These are phyloP conservation scores for Aurelia sp. DNA, from an alignment of 30 jellyfish, hydroid and myxozoan species.

Conservation along the genomic window DNA sequence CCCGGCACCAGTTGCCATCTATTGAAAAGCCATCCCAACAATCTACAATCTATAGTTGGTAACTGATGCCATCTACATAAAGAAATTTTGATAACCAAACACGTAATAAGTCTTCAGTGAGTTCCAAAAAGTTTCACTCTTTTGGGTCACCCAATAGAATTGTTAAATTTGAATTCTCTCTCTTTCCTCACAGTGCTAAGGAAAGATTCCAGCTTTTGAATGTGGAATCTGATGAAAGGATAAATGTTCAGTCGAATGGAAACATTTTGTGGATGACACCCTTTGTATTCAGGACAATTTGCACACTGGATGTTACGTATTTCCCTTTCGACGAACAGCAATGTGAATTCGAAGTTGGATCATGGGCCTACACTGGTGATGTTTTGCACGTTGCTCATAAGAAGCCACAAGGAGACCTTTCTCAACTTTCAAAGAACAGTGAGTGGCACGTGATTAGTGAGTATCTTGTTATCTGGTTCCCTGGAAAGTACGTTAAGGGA, in stretches of 20 bases:
- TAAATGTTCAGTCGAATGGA: conserved; percentile 19
- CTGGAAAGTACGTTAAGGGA: too few relatives aligned
- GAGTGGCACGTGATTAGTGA: conserved; percentile 55
- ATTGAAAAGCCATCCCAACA: too few relatives aligned
- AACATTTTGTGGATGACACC: conserved; percentile 44
- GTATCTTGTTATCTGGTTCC: not conserved
- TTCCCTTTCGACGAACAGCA: conserved; percentile 54
- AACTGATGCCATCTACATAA: too few relatives aligned
- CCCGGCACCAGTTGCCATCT: too few relatives aligned
- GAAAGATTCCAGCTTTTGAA: conserved; percentile 45
- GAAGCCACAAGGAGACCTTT: conserved; percentile 13
- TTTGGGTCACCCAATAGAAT: too few relatives aligned
- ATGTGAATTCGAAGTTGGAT: conserved; percentile 55
- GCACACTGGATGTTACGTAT: conserved; percentile 36
- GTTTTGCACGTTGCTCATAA: conserved; percentile 19
- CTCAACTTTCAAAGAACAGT: conserved; percentile 20
- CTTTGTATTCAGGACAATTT: conserved; percentile 33
- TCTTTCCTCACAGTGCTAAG: conserved; percentile 34
- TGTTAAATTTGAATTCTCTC: not conserved
- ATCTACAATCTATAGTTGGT: too few relatives aligned
- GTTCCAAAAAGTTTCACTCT: too few relatives aligned
- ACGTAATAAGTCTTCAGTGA: too few relatives aligned
- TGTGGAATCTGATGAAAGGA: conserved; percentile 31
- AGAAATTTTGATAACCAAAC: too few relatives aligned
- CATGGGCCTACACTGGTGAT: conserved; percentile 75